Evolutionary conservation across 1,140 invertebrate species (phyloP), one percentile per base, ranked within the genome.

Genomic region (Zophobas atratus): DNA sequence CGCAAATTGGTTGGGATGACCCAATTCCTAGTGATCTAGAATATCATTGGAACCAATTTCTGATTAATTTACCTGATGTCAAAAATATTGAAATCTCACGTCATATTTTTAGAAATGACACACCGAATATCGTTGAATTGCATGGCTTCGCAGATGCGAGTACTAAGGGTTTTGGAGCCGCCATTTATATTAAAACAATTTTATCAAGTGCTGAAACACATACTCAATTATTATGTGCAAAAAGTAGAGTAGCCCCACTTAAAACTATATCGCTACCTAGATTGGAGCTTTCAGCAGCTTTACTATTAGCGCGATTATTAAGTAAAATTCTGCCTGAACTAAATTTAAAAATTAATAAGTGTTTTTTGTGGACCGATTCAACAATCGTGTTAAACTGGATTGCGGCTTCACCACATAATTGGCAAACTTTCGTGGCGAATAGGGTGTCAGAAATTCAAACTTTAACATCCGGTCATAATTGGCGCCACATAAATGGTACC

Each of bases 351-450:
- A 76, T 78, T 89, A 0, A 46, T 46, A 46, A 46, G 2, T 46
- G 41, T 46, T 46, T 46, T 46, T 6, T 82, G 49, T 86, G 84
- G 84, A 80, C 79, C 4, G 86, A 87, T 70, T 85, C 85, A 1
- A 84, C 77, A 6, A 82, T 84, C n/a, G 83, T 81, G 0, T 53
- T 88, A 1, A 57, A 67, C 4, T 87, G 86, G 86, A 77, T 88
- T 1, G 48, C 70, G 36, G 80, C 81, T 39, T 72, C 70, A 1
- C 79, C 81, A 1, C 70, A 81, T 36, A 78, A 77, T 67, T 86
- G 84, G 74, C 85, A 88, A 76, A 85, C 84, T 3, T 88, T 86
- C 78, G 86, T 88, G 0, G 85, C 85, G 0, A 88, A 87, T 77
- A 74, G 87, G 34, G 81, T 88, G 0, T 43, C 81, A 0, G 77